A percentile compares a stretch with the other conserved stretches of the same genome.
Evolutionary conservation across 1,140 invertebrate species (phyloP).

Genomic region (Drosophila ercepeae): DNA sequence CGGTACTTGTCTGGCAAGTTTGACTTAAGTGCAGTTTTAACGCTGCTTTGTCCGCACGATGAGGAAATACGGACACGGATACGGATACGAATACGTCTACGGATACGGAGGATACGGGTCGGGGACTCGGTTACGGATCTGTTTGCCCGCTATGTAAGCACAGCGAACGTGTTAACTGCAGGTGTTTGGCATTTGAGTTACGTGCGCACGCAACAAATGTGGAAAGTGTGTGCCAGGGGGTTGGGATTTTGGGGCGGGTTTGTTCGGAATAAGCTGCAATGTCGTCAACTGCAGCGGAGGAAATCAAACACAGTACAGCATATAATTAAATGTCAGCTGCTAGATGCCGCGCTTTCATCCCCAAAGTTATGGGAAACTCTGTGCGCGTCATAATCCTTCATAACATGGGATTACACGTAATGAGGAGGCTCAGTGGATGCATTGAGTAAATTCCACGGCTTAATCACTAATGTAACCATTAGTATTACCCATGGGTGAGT

Average conservation of each 20-base stretch:
- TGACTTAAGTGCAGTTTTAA: slow-evolving; percentile 81
- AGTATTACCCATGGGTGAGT: background rate
- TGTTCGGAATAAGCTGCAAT: slow-evolving; percentile 1
- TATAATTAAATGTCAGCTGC: slow-evolving; percentile 69
- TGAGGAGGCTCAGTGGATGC: background rate
- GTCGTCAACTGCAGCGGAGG: background rate
- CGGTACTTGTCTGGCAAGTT: slow-evolving; percentile 76
- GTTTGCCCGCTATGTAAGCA: slow-evolving; percentile 61
- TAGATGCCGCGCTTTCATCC: slow-evolving; percentile 32
- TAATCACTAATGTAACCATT: slow-evolving; percentile 1
- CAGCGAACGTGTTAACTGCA: slow-evolving; percentile 75
- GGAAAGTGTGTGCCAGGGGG: slow-evolving; percentile 2
- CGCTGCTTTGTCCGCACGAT: slow-evolving; percentile 54
- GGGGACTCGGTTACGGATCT: slow-evolving; percentile 28
- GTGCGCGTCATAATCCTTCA: slow-evolving; percentile 49
- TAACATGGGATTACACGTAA: slow-evolving; percentile 23
- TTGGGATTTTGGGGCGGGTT: background rate
- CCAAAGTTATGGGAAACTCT: slow-evolving; percentile 33
- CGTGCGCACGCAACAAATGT: slow-evolving; percentile 75
- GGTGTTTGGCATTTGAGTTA: slow-evolving; percentile 79
- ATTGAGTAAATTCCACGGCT: background rate
- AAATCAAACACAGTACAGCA: slow-evolving; percentile 40
- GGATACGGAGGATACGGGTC: slow-evolving; percentile 9
- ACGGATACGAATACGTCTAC: slow-evolving; percentile 29
- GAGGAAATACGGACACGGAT: slow-evolving; percentile 17